Evolutionary conservation across 2,888 invertebrate genomes (phyloP), one percentile per base, ranked within the genome.

Genomic region (Drosophila meridionalis): DNA sequence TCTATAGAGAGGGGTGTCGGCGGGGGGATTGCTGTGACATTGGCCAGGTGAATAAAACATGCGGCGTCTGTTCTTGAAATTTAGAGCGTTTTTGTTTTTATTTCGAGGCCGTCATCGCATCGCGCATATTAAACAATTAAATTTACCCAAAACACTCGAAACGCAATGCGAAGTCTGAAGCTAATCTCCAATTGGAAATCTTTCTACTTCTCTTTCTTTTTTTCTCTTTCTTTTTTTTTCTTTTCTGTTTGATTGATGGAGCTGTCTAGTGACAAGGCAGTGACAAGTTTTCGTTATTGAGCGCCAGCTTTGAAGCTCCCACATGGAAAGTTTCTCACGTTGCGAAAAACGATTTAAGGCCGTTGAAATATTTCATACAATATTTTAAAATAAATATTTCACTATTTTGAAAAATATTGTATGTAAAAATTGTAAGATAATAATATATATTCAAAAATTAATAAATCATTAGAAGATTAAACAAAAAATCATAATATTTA

Each of bases 41-140:
- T 73, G 84, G 64, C 32, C 68, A 88, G 86, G 83, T 84, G 76
- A 87, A 87, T 87, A 73, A 84, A 87, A 78, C 64, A 83, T 83
- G 68, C 64, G 60, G 56, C 52, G 76, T 87, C 74, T 87, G 73
- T 83, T 68, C 72, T 81, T 71, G 75, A 67, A 81, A 85, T 82
- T 67, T 89, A 65, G 86, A 87, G 80, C 80, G 73, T 76, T 76
- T 78, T 32, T 32, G n/a, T 50, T 50, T 50, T 50, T 85, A 34
- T 80, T 82, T 82, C 80, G 75, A 80, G 89, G 77, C 42, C 71
- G 74, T 48, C 68, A 67, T 58, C 50, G 52, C 76, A 56, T 64
- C 58, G 40, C 74, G 87, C 87, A 84, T 84, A 82, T 69, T 82
- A 84, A 84, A 50, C 77, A 70, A 59, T 34, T 5, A 48, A 14